These are phyloP conservation scores for Lasioglossum oenotherae DNA, from an alignment of 2,888 invertebrate genomes.

Conservation along the genomic window DNA sequence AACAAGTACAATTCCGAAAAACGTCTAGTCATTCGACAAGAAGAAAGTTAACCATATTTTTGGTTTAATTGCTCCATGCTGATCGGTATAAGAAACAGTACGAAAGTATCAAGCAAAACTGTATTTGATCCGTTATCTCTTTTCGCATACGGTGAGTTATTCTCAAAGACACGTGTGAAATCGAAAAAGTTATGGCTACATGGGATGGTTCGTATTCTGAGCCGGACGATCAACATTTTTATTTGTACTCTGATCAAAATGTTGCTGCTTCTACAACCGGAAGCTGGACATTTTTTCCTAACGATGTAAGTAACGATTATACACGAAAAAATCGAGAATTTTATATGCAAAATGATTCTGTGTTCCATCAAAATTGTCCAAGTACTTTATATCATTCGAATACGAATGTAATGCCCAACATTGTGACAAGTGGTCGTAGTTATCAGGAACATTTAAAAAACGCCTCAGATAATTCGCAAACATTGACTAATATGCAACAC, in stretches of 20 bases:
- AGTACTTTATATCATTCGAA: constrained; percentile 39
- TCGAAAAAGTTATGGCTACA: constrained; percentile 76
- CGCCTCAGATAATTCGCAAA: not conserved
- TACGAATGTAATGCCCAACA: constrained; percentile 21
- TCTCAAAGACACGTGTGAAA: not conserved
- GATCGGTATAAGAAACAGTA: not conserved
- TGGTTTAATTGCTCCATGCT: not conserved
- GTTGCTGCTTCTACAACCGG: constrained; percentile 29
- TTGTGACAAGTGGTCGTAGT: constrained; percentile 30
- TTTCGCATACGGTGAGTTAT: not conserved
- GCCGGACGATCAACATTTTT: constrained; percentile 77
- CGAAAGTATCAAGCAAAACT: not conserved
- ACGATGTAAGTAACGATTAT: constrained; percentile 36
- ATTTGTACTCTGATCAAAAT: constrained; percentile 69
- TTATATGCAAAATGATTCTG: constrained; percentile 47
- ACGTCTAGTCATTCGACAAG: not conserved
- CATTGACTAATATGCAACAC: not conserved
- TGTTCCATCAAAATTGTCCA: constrained; percentile 48
- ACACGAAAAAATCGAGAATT: constrained; percentile 28
- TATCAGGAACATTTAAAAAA: constrained; percentile 42
- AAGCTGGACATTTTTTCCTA: constrained; percentile 54
- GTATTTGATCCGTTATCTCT: not conserved
- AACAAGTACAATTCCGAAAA: not conserved
- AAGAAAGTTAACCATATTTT: constrained; percentile 42
- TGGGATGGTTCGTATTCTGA: constrained; percentile 81